A percentile compares a stretch with the other conserved stretches of the same genome.
These are phyloP conservation scores for Drosophila ironensis DNA, from an alignment of 1,140 invertebrate species.

Conservation along the genomic window DNA sequence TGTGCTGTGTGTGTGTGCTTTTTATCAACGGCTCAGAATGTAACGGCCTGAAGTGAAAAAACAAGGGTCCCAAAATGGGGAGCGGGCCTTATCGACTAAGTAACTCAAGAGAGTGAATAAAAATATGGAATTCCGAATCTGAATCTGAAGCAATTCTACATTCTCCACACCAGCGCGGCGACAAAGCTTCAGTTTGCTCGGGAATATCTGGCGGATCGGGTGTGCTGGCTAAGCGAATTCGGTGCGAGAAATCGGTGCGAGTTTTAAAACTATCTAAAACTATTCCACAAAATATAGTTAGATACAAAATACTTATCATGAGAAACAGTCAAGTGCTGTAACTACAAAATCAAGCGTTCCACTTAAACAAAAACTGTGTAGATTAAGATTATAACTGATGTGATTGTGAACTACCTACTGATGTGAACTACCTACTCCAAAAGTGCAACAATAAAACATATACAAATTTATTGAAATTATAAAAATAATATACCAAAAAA, in stretches of 20 bases:
- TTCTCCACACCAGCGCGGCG: not conserved
- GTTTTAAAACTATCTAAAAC: not conserved
- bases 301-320: no score
- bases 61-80: not conserved
- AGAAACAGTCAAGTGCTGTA: no score
- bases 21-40: slow-evolving; percentile 7
- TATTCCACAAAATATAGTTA: not conserved
- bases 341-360: no score
- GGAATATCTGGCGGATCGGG: not conserved
- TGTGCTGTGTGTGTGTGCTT: not conserved
- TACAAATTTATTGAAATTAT: no score
- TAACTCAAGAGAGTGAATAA: not conserved
- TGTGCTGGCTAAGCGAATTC: not conserved
- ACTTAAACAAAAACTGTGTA: no score
- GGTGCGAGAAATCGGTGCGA: not conserved
- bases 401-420: no score
- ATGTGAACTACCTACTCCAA: no score
- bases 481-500: no score
- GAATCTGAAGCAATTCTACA: no score
- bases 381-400: no score
- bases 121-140: not conserved
- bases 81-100: slow-evolving; percentile 5
- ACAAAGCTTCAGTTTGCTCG: slow-evolving; percentile 20
- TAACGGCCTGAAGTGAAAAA: slow-evolving; percentile 23
- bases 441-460: no score